These are phyloP conservation scores for Epistrophella euchroma DNA, from an alignment of 2,888 invertebrate genomes.

Conservation along the genomic window DNA sequence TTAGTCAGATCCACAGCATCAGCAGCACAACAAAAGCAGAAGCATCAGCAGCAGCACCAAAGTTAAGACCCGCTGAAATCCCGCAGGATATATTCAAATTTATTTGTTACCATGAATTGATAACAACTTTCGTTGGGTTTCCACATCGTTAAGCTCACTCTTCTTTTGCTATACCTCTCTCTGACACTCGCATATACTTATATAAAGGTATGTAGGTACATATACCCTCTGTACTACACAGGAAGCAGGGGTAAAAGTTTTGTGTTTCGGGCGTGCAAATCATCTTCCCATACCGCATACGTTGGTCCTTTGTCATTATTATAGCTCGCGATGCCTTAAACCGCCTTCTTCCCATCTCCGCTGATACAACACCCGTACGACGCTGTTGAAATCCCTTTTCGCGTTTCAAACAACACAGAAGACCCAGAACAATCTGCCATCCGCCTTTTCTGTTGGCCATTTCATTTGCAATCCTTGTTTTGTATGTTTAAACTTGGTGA, in stretches of 20 bases:
- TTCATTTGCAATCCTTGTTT: constrained; percentile 53
- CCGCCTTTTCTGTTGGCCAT: constrained; percentile 18
- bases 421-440: constrained; percentile 73
- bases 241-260: constrained; percentile 77
- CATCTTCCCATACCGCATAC: constrained; percentile 44
- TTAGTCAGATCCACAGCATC: constrained; percentile 17
- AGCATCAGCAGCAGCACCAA: constrained; percentile 17
- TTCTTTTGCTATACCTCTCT: background rate
- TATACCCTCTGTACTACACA: background rate
- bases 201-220: background rate
- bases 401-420: constrained; percentile 60
- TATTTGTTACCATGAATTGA: constrained; percentile 83
- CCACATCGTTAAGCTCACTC: constrained; percentile 82
- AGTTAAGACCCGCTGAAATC: constrained; percentile 24
- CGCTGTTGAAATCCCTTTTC: background rate
- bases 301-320: constrained; percentile 30
- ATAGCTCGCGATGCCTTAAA: constrained; percentile 30
- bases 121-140: constrained; percentile 84
- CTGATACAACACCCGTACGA: constrained; percentile 2
- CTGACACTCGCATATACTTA: background rate
- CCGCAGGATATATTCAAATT: constrained; percentile 81
- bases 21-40: background rate
- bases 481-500: background rate
- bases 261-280: constrained; percentile 78
- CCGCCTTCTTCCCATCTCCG: constrained; percentile 39